phyloP scores from a whole-genome alignment of 2,888 invertebrate species.

The Ectropis crepuscularia region DNA sequence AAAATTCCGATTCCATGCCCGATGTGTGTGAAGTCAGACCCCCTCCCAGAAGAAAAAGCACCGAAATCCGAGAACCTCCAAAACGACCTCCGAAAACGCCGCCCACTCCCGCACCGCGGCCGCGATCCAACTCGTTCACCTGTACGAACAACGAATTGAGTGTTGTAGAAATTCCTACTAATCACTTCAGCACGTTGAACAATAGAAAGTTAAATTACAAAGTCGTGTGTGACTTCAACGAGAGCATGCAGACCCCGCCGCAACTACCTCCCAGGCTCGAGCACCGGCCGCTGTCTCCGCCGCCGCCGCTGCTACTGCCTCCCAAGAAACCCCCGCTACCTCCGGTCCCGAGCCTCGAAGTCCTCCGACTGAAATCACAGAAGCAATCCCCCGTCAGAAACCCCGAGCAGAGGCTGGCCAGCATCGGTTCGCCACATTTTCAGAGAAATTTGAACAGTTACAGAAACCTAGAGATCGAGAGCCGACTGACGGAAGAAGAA shows the following conservation, averaged over 20 bases:
- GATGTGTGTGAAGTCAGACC: constrained; percentile 85
- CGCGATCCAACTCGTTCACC: constrained; percentile 84
- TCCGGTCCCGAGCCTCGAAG: constrained; percentile 87
- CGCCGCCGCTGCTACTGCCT: constrained; percentile 84
- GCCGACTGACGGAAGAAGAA: constrained; percentile 69
- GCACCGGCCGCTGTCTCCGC: constrained; percentile 69
- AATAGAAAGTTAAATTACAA: constrained; percentile 76
- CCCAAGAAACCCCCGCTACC: constrained; percentile 91
- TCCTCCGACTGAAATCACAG: constrained; percentile 81
- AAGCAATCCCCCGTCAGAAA: constrained; percentile 76
- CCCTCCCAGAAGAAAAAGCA: constrained; percentile 85
- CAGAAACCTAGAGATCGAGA: constrained; percentile 84
- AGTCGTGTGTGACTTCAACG: constrained; percentile 77
- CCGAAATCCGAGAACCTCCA: constrained; percentile 85
- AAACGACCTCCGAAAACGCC: constrained; percentile 88
- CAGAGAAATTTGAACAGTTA: constrained; percentile 85
- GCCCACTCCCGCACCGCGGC: constrained; percentile 79
- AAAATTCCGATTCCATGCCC: constrained; percentile 75
- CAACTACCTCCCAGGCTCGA: constrained; percentile 82
- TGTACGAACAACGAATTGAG: constrained; percentile 74
- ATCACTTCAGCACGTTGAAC: constrained; percentile 77
- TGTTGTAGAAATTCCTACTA: constrained; percentile 73
- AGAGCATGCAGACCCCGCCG: constrained; percentile 72
- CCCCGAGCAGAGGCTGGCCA: constrained; percentile 82
- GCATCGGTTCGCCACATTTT: constrained; percentile 87